These are phyloP conservation scores for Gymnarchus niloticus DNA, from an alignment of 2,113 vertebrate genomes.

Conservation along the genomic window DNA sequence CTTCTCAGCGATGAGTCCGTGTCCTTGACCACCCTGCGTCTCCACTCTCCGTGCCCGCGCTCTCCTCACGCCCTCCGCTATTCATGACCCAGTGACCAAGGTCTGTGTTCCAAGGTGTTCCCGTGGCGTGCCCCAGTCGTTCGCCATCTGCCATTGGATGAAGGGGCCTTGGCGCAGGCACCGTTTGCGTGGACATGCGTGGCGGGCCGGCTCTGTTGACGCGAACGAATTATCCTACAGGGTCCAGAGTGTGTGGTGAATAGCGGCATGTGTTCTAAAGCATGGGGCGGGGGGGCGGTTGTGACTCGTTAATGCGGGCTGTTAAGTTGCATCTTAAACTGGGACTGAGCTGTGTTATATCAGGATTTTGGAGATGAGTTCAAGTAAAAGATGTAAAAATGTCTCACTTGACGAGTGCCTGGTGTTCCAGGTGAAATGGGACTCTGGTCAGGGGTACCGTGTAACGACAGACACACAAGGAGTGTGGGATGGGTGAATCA, in stretches of 20 bases:
- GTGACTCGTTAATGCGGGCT: background rate
- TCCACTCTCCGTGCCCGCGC: background rate
- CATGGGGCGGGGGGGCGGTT: background rate
- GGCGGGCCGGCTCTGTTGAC: too few relatives aligned
- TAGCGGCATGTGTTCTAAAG: background rate
- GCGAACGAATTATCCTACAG: background rate
- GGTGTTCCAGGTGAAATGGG: background rate
- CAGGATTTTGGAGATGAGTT: background rate
- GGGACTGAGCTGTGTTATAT: background rate
- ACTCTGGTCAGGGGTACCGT: too few relatives aligned
- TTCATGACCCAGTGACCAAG: constrained; percentile 11
- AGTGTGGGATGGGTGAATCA: too few relatives aligned
- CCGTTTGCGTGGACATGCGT: too few relatives aligned
- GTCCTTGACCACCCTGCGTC: background rate
- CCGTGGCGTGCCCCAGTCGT: background rate
- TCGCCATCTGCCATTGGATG: background rate
- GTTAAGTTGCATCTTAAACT: background rate
- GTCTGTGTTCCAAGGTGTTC: background rate
- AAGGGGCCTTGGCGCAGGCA: background rate
- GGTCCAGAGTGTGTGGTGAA: background rate
- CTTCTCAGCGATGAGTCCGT: background rate
- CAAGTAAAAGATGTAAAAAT: background rate
- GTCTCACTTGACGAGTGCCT: background rate
- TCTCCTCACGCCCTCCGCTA: background rate
- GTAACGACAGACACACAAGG: too few relatives aligned